A percentile compares a stretch with the other conserved stretches of the same genome.
Conservation (phyloP, 2,113 vertebrate genomes). For the Pristiophorus japonicus region DNA sequence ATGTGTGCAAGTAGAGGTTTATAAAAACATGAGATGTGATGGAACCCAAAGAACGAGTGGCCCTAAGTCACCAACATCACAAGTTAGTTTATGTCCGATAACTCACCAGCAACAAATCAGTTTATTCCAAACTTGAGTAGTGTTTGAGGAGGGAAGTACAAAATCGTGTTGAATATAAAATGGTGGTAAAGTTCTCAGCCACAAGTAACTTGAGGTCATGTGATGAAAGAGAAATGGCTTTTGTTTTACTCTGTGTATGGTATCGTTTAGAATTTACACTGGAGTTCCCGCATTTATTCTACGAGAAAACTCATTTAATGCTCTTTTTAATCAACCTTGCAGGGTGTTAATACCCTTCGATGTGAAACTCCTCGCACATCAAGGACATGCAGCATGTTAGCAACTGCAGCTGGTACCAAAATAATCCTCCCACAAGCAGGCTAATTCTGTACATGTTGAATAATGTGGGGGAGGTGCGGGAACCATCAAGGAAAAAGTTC, state of each 20-base stretch:
- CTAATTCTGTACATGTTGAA: neutral
- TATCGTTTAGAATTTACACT: neutral
- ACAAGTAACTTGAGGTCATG: neutral
- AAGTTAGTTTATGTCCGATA: neutral
- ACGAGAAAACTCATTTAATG: neutral
- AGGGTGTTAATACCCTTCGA: neutral
- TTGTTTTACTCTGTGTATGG: neutral
- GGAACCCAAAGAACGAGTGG: neutral
- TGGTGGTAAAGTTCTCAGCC: neutral
- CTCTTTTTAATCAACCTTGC: neutral
- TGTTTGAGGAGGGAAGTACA: neutral
- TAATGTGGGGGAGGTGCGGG: slow-evolving; percentile 17
- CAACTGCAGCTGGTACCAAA: slow-evolving; percentile 1
- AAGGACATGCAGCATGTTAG: neutral
- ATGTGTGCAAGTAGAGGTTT: neutral
- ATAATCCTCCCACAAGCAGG: slow-evolving; percentile 26
- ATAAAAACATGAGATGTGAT: neutral
- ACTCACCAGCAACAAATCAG: neutral
- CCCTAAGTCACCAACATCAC: neutral
- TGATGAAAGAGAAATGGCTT: neutral
- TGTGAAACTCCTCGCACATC: neutral
- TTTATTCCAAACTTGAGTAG: neutral
- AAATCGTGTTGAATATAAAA: neutral
- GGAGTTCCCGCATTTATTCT: neutral
- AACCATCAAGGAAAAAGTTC: neutral